phyloP scores from a whole-genome alignment of 2,888 invertebrate genomes.

The Drosophila barbarae region DNA sequence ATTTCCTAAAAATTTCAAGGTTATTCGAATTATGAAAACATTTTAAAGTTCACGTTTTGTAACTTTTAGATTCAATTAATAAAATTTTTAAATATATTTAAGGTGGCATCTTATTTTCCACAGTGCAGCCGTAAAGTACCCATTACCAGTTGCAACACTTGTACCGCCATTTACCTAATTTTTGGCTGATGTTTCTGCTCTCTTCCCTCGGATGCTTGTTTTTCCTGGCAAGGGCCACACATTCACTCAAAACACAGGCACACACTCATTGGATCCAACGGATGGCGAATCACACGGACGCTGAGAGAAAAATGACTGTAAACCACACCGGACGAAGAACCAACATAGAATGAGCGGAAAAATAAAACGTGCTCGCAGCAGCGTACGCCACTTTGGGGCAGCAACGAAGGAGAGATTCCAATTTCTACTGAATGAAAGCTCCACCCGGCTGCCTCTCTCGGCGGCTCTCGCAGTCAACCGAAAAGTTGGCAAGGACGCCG shows the following conservation, averaged over 20 bases:
- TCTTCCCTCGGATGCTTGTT: conserved; percentile 18
- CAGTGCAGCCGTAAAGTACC: conserved; percentile 33
- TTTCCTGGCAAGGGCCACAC: conserved; percentile 17
- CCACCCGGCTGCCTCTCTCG: conserved; percentile 14
- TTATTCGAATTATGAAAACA: not conserved
- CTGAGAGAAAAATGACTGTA: conserved; percentile 38
- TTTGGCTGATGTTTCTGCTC: conserved; percentile 24
- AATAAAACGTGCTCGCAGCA: conserved; percentile 53
- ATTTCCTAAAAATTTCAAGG: not conserved
- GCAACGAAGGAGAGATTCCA: conserved; percentile 9
- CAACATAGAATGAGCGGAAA: conserved; percentile 68
- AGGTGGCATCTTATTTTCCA: not conserved
- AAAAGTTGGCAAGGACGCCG: conserved; percentile 58
- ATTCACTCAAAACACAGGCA: conserved; percentile 11
- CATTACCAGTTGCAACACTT: conserved; percentile 36
- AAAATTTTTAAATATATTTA: not conserved
- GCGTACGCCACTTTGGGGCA: conserved; percentile 20
- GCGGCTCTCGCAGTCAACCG: conserved; percentile 43
- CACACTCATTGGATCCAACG: conserved; percentile 14
- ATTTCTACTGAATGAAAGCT: conserved; percentile 49
- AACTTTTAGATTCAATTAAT: not conserved
- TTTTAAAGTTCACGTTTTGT: not conserved
- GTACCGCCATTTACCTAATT: conserved; percentile 41
- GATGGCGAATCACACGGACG: conserved; percentile 10
- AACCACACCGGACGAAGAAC: conserved; percentile 68